These are phyloP conservation scores for Platyscapa corneri DNA, from an alignment of 1,140 invertebrate species.

Conservation along the genomic window DNA sequence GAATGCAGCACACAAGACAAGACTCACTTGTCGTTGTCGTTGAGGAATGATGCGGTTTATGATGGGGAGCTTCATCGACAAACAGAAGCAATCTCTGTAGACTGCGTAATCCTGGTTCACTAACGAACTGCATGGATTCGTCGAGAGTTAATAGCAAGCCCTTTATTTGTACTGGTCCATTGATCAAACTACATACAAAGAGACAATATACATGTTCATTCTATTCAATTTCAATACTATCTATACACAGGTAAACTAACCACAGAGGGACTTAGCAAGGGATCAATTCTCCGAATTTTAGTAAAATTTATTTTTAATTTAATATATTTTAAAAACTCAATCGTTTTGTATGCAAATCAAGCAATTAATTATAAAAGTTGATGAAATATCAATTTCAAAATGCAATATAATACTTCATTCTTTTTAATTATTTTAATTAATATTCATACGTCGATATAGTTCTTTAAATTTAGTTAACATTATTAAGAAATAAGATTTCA, in stretches of 20 bases:
- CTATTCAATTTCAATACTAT: background rate
- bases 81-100: conserved; percentile 15
- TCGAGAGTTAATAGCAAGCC: conserved; percentile 10
- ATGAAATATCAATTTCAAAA: too few relatives aligned
- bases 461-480: too few relatives aligned
- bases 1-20: background rate
- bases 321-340: too few relatives aligned
- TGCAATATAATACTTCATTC: too few relatives aligned
- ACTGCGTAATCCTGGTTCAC: conserved; percentile 4
- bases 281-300: background rate
- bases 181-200: background rate
- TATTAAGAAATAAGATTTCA: too few relatives aligned
- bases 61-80: background rate
- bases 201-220: conserved; percentile 6
- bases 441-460: too few relatives aligned
- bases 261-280: background rate
- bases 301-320: too few relatives aligned
- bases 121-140: conserved; percentile 4
- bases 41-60: conserved; percentile 22
- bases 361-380: too few relatives aligned
- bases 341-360: too few relatives aligned
- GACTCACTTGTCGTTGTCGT: background rate
- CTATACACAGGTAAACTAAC: background rate
- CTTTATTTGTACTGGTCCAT: conserved; percentile 26
- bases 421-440: too few relatives aligned